phyloP scores from a whole-genome alignment of 1,140 invertebrate species.

The Ruditapes philippinarum region DNA sequence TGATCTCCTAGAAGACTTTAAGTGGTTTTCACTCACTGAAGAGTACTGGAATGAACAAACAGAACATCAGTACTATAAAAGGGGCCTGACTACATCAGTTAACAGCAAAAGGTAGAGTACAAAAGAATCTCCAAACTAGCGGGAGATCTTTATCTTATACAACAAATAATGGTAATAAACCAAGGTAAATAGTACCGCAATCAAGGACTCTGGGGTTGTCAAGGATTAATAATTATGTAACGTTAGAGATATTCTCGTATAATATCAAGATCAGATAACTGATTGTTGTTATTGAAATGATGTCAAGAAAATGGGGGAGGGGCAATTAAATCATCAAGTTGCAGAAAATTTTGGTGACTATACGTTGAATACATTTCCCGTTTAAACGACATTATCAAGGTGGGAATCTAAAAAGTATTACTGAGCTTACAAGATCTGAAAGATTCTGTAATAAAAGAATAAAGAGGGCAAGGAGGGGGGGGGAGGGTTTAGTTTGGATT shows the following conservation, averaged over 20 bases:
- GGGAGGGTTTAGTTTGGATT: too few species aligned
- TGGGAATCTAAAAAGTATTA: background rate
- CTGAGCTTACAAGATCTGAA: background rate
- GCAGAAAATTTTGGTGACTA: constrained; percentile 12
- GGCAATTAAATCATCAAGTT: constrained; percentile 38
- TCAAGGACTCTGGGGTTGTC: constrained; percentile 20
- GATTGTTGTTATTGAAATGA: background rate
- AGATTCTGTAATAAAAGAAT: constrained; percentile 23
- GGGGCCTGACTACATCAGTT: constrained; percentile 40
- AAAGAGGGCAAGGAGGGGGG: too few species aligned
- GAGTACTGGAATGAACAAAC: constrained; percentile 34
- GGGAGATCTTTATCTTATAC: constrained; percentile 46
- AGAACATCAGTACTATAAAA: constrained; percentile 25
- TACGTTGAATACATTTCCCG: background rate
- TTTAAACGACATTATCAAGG: background rate
- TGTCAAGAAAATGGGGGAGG: background rate
- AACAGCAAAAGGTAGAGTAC: constrained; percentile 13
- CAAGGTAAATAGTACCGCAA: constrained; percentile 28
- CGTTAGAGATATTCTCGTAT: background rate
- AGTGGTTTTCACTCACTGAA: constrained; percentile 45
- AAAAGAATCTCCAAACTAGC: constrained; percentile 32
- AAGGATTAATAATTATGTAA: constrained; percentile 37
- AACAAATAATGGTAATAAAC: constrained; percentile 27
- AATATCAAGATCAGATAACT: background rate
- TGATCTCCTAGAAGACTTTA: constrained; percentile 50